Evolutionary conservation across 2,888 invertebrate species (phyloP), one percentile per base, ranked within the genome.

Genomic region (Lasioglossum lativentre): DNA sequence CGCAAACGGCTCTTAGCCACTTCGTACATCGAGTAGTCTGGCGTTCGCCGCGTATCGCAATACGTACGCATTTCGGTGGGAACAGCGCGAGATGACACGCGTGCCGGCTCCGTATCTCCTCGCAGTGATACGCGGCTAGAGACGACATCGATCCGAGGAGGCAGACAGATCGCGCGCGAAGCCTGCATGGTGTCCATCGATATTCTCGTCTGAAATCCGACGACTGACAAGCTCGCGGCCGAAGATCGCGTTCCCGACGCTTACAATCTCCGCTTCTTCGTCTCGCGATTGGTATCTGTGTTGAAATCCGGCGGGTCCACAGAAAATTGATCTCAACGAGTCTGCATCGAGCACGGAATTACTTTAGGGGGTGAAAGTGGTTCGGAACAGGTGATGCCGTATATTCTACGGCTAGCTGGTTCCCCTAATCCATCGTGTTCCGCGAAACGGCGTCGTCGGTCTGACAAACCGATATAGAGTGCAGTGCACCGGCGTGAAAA

Each of bases 1-100:
- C 91, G 93, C 92, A 91, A 93, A 94, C 94, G 93, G 87, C 92
- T 94, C 93, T 94, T 93, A 93, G 94, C 93, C 93, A 93, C 94
- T 94, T 93, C 88, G 93, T 93, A 91, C 92, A 93, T 89, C 93
- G 93, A 91, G 93, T 92, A 94, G 94, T 94, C 94, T 93, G 94
- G 93, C 93, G 93, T 93, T 93, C 93, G 94, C 92, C 94, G 93
- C 92, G 93, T 92, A 93, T 93, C 94, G 93, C 89, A 91, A 94
- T 91, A 93, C 93, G 90, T 91, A 93, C 93, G 90, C 91, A 92
- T 93, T 93, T 92, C 93, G 80, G 80, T 56, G 75, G 78, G 80
- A 75, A 73, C 47, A 38, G 80, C 75, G 77, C 76, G 82, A 8
- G 56, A 72, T 86, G 78, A 78, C 84, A 77, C 86, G 77, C 78